Evolutionary conservation across 2,113 vertebrate genomes (phyloP), one percentile per base, ranked within the genome.

Genomic region (Sylvilagus bachmani): DNA sequence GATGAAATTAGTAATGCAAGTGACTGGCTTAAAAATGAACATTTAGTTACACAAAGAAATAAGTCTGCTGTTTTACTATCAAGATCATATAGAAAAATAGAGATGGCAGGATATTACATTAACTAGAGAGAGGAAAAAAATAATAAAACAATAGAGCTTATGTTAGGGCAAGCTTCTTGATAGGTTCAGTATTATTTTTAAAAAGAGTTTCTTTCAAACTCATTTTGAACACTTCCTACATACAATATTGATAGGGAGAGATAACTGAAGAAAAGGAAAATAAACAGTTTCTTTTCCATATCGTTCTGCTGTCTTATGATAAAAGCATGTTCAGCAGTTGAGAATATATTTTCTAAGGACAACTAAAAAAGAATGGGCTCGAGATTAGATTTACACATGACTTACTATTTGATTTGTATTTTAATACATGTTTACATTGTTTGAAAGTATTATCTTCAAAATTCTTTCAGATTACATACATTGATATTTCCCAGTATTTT

Each of bases 151-250:
- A 31, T 31, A 66, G n/a, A 22, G 31, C 31, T 67, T 38, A 7
- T 44, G 11, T 33, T 29, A 75, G 51, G n/a, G 19, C 16, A 80
- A 70, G 71, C 36, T 6, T 94, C 22, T 69, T 29, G 11, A 17
- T 67, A 31, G 11, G 4, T 73, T 90, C 55, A 55, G 16, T n/a
- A 51, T 25, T 51, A n/a, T 27, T 84, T 79, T 91, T 31, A 44
- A 62, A 92, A 75, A 61, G 24, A 74, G 33, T 24, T 22, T 81
- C 31, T 75, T 86, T 89, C 69, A 79, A 81, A 70, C 29, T 44
- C 88, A 21, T 53, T 91, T 79, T 80, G 58, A 69, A 96, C 89
- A 5, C 74, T 53, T 70, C n/a, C 80, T 71, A 93, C 31, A 51
- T 79, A 78, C 29, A 73, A 53, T 24, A 73, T 55, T 62, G 51